Base-by-base conservation (phyloP, 2,888 invertebrate genomes). In the Dysmachus trigonus region DNA sequence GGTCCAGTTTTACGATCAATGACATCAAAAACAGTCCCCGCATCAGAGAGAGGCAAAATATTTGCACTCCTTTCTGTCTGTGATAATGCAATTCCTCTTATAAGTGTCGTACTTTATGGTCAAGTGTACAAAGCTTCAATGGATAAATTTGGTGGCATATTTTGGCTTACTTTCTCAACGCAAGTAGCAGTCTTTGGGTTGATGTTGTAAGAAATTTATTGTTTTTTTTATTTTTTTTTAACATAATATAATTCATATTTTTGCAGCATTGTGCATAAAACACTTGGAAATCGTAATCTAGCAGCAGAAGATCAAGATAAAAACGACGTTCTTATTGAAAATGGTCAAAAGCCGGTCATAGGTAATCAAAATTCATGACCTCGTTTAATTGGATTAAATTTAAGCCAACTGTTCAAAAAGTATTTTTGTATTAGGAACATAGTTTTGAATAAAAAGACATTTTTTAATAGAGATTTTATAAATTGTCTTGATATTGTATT, bases 1-100 rank as follows among this genome's bases (percentile, higher is more conserved):
- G 96, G 95, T 0, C 96, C 97, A 0, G 95, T 96, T 86, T 93
- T 97, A 86, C 93, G 97, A n/a, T 95, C 97, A 0, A 95, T 97
- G 94, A 94, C 95, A 0, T 97, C 97, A 0, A 97, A 97, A 92
- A 93, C 96, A 31, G 94, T 97, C 35, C 94, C 95, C 0, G 91
- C 94, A 0, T 92, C 94, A 51, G 97, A 97, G 90, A 93, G 96
- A 92, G 97, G 97, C 93, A 96, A 96, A 90, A 94, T 95, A 0
- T 96, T 96, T 90, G 95, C 96, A 0, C 93, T 97, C 87, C 92
- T 97, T 7, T 94, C 96, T 0, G 96, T 96, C 0, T 96, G 96
- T 90, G 96, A 97, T 90, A 96, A 96, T 90, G 96, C 96, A 0
- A 95, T 96, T 53, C 96, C 95, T 0, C 93, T 97, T 89, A 93